Percentiles rank a stretch among this genome's conserved stretches.
These are phyloP conservation scores for Donacobius atricapilla DNA, from an alignment of 2,113 vertebrate genomes.

Conservation along the genomic window DNA sequence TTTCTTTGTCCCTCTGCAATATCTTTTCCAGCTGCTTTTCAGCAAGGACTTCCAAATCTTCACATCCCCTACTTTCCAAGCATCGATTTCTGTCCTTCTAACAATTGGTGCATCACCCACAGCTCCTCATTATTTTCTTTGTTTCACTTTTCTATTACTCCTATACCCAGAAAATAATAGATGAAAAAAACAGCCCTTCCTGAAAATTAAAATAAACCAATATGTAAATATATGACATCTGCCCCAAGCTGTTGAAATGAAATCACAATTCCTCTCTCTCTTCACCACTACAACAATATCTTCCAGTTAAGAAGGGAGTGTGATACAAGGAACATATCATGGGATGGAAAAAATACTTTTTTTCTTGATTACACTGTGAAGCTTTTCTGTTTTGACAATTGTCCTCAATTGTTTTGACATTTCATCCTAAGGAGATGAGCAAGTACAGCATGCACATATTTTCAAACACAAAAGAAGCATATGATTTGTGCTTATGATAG, in stretches of 20 bases:
- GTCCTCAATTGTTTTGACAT: background rate
- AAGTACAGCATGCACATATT: background rate
- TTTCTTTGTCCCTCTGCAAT: background rate
- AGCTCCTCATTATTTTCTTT: background rate
- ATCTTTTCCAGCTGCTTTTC: background rate
- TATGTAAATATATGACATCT: background rate
- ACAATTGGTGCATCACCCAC: background rate
- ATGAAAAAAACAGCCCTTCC: background rate
- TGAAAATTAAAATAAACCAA: background rate
- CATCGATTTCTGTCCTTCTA: background rate
- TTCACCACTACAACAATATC: background rate
- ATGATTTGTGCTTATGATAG: background rate
- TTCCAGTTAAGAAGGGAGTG: background rate
- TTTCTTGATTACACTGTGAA: background rate
- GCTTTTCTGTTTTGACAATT: background rate
- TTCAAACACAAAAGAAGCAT: background rate
- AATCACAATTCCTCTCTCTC: background rate
- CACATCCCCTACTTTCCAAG: background rate
- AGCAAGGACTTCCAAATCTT: background rate
- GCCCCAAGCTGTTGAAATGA: background rate
- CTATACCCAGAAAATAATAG: background rate
- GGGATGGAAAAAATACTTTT: background rate
- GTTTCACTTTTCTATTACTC: background rate
- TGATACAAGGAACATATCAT: background rate
- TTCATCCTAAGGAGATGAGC: background rate